A percentile compares a stretch with the other conserved stretches of the same genome.
Evolutionary conservation across 1,140 invertebrate genomes (phyloP).

Genomic region (Drosophila gunungcola): DNA sequence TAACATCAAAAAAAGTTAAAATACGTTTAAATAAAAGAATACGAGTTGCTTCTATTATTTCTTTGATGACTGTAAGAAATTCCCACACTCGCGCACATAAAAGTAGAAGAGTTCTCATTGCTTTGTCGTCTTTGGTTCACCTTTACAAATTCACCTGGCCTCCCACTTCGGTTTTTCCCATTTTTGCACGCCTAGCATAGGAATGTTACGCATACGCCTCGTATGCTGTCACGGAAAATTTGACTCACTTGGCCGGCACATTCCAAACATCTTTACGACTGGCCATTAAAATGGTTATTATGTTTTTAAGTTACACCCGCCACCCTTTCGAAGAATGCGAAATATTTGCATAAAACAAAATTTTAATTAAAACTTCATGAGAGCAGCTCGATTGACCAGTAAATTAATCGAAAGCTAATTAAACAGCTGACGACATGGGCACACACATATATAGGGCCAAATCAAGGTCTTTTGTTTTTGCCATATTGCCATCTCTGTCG

Average conservation of each 20-base stretch:
- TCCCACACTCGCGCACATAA: conserved; percentile 22
- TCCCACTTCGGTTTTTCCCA: conserved; percentile 23
- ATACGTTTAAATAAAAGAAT: not conserved
- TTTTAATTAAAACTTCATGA: conserved; percentile 29
- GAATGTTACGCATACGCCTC: conserved; percentile 55
- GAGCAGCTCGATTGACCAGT: conserved; percentile 45
- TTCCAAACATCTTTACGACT: conserved; percentile 36
- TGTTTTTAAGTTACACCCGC: conserved; percentile 5
- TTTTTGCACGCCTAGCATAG: conserved; percentile 14
- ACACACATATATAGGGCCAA: conserved; percentile 24
- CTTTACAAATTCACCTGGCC: conserved; percentile 41
- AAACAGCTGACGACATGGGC: conserved; percentile 65
- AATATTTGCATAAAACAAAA: conserved; percentile 9
- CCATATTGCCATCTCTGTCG: conserved; percentile 14
- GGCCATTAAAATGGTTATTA: conserved; percentile 21
- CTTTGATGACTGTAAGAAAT: conserved; percentile 15
- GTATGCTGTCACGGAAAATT: conserved; percentile 22
- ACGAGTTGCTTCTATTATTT: not conserved
- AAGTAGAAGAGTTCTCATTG: conserved; percentile 44
- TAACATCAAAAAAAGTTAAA: too few relatives aligned
- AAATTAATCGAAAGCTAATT: conserved; percentile 78
- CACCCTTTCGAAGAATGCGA: conserved; percentile 2
- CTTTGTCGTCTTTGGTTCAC: conserved; percentile 51
- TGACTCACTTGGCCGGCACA: conserved; percentile 36
- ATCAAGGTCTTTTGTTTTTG: conserved; percentile 61